phyloP scores from a whole-genome alignment of 2,113 vertebrate genomes.

The Picathartes gymnocephalus region DNA sequence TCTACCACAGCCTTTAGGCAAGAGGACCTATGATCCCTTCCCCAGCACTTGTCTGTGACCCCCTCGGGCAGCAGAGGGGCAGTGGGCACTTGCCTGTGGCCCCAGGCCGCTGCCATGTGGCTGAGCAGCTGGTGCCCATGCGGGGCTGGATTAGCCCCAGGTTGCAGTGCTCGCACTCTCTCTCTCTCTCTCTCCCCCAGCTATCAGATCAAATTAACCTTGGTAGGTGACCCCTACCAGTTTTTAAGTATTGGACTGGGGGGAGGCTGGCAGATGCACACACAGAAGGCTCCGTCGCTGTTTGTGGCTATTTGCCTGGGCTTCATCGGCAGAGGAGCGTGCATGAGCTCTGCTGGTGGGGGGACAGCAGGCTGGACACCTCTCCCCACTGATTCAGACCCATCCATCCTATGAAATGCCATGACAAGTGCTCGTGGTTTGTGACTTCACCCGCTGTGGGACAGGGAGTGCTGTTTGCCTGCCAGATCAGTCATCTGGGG shows the following conservation, averaged over 20 bases:
- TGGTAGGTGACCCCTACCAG: slow-evolving; percentile 5
- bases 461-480: not conserved
- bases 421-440: not conserved
- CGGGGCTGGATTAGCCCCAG: slow-evolving; percentile 10
- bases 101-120: slow-evolving; percentile 44
- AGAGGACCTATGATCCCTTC: not conserved
- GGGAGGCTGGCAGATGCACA: slow-evolving; percentile 1
- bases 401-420: not conserved
- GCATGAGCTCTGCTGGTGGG: not conserved
- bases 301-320: not conserved
- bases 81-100: not conserved
- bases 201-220: slow-evolving; percentile 60
- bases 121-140: not conserved
- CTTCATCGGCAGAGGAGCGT: not conserved
- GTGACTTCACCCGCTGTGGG: not conserved
- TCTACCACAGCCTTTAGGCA: not conserved
- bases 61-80: not conserved
- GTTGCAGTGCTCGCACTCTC: not conserved
- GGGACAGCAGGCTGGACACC: not conserved
- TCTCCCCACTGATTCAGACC: not conserved
- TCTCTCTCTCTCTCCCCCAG: not conserved
- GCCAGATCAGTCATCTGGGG: not conserved
- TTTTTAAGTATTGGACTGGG: not conserved
- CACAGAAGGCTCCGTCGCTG: not conserved
- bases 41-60: not conserved